Conservation (phyloP, 2,888 invertebrate species). For the Caradrina clavipalpis region DNA sequence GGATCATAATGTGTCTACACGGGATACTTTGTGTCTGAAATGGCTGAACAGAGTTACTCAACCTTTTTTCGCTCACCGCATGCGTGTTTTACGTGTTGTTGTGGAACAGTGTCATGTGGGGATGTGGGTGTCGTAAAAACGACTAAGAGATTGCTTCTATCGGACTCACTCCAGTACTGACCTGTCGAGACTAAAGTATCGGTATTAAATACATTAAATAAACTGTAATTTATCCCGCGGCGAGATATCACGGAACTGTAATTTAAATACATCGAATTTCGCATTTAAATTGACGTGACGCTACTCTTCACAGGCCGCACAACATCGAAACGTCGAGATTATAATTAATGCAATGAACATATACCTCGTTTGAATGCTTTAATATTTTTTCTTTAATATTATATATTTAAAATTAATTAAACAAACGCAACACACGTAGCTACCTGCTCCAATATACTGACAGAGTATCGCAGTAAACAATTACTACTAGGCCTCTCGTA, state of each 20-base stretch:
- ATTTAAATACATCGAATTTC: too few relatives aligned
- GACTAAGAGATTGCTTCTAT: constrained; percentile 33
- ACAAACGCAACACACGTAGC: too few relatives aligned
- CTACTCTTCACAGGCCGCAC: too few relatives aligned
- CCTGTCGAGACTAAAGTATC: not conserved
- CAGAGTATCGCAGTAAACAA: constrained; percentile 28
- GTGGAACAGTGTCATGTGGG: constrained; percentile 8
- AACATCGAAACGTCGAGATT: too few relatives aligned
- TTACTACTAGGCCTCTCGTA: constrained; percentile 31
- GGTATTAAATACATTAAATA: too few relatives aligned
- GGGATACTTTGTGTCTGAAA: constrained; percentile 53
- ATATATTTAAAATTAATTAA: too few relatives aligned
- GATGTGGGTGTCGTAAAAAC: constrained; percentile 19
- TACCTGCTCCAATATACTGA: not conserved
- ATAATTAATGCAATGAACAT: too few relatives aligned
- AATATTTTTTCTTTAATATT: too few relatives aligned
- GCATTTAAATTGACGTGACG: too few relatives aligned
- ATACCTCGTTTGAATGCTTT: too few relatives aligned
- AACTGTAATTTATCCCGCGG: too few relatives aligned
- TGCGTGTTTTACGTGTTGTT: constrained; percentile 36
- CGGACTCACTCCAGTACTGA: not conserved
- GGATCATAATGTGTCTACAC: constrained; percentile 57
- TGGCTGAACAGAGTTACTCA: constrained; percentile 42
- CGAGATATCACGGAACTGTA: too few relatives aligned
- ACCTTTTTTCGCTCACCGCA: constrained; percentile 31